Percentiles rank a stretch among this genome's conserved stretches.
Evolutionary conservation across 2,888 invertebrate genomes (phyloP).

Genomic region (Phlogophora meticulosa): DNA sequence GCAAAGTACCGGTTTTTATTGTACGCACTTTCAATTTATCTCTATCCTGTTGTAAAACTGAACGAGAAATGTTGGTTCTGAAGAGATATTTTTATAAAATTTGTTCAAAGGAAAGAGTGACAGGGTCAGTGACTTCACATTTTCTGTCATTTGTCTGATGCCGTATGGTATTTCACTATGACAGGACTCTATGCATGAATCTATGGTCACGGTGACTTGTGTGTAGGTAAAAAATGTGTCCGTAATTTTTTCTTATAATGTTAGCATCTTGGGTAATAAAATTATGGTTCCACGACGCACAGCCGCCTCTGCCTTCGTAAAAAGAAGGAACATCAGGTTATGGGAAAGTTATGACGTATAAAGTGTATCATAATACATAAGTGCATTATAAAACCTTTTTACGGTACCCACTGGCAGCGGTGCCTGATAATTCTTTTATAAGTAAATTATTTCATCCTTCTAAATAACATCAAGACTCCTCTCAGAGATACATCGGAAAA

Average conservation of each 20-base stretch:
- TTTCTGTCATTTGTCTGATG: too few species aligned
- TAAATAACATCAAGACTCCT: background rate
- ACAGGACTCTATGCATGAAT: too few species aligned
- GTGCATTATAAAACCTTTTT: constrained; percentile 18
- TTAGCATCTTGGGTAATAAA: background rate
- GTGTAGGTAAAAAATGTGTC: too few species aligned
- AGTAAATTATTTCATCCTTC: background rate
- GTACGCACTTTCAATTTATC: constrained; percentile 56
- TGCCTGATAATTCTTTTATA: background rate
- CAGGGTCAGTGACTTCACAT: too few species aligned
- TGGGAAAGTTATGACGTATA: background rate
- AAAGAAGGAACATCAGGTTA: background rate
- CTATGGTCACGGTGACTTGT: too few species aligned
- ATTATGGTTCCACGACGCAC: background rate
- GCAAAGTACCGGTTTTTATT: constrained; percentile 54
- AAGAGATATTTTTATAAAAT: constrained; percentile 27
- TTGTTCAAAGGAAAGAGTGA: background rate
- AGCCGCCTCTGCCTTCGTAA: background rate
- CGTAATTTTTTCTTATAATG: too few species aligned
- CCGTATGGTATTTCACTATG: too few species aligned
- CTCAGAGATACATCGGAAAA: background rate
- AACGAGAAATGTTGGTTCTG: constrained; percentile 7
- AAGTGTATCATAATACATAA: background rate
- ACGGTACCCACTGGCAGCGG: background rate
- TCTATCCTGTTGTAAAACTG: constrained; percentile 29